Conservation (phyloP, 2,113 vertebrate species). For the Orthonyx spaldingii region DNA sequence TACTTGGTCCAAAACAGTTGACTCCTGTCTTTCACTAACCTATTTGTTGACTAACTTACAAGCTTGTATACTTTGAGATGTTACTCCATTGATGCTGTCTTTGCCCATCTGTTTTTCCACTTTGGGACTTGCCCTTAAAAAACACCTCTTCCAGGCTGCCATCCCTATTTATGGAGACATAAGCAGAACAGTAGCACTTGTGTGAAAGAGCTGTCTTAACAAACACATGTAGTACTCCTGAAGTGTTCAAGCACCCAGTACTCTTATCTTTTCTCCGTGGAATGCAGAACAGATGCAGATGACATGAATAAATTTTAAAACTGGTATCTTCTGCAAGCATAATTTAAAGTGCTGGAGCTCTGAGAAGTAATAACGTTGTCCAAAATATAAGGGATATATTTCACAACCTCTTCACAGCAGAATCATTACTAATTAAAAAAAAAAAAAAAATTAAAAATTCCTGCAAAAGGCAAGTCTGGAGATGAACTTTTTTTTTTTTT, state of each 20-base stretch:
- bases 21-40: constrained; percentile 19
- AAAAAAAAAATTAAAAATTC: neutral
- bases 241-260: neutral
- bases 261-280: neutral
- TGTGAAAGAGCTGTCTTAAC: neutral
- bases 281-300: constrained; percentile 9
- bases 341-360: neutral
- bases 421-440: neutral
- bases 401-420: neutral
- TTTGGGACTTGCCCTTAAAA: constrained; percentile 49
- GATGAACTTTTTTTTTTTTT: neutral
- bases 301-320: neutral
- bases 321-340: neutral
- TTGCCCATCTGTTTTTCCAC: constrained; percentile 57
- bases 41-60: constrained; percentile 3
- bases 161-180: neutral
- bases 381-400: neutral
- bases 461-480: neutral
- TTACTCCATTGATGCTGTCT: constrained; percentile 29
- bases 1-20: neutral
- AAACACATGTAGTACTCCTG: neutral
- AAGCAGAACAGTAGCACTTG: neutral
- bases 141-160: constrained; percentile 16
- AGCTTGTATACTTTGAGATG: neutral
- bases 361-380: neutral